Percentiles rank a stretch among this genome's conserved stretches.
phyloP scores from a whole-genome alignment of 2,888 invertebrate species.

The Helobdella robusta region DNA sequence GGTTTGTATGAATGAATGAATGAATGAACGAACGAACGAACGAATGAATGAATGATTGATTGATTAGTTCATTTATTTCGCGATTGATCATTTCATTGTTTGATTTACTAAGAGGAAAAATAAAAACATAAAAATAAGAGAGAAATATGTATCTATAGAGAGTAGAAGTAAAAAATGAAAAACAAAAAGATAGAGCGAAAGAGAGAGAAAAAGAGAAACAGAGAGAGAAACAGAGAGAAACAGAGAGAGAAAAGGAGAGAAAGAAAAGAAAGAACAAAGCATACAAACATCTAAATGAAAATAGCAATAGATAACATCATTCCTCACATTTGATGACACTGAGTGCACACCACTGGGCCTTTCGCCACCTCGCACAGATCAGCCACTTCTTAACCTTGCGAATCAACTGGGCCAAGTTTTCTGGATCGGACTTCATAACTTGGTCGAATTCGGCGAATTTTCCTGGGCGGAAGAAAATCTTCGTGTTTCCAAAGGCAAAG shows the following conservation, averaged over 20 bases:
- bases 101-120: too few relatives aligned
- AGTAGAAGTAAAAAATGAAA: too few relatives aligned
- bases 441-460: conserved; percentile 94
- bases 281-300: not conserved
- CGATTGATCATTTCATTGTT: too few relatives aligned
- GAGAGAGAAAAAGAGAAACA: too few relatives aligned
- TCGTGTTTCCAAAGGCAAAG: conserved; percentile 90
- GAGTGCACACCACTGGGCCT: conserved; percentile 78
- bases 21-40: too few relatives aligned
- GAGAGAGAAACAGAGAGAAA: too few relatives aligned
- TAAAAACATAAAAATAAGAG: too few relatives aligned
- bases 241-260: not conserved
- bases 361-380: conserved; percentile 80
- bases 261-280: not conserved
- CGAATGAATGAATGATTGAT: too few relatives aligned
- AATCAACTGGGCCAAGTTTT: conserved; percentile 73
- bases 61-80: too few relatives aligned
- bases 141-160: too few relatives aligned
- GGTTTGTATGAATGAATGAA: too few relatives aligned
- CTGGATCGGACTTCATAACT: conserved; percentile 90
- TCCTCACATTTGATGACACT: conserved; percentile 83
- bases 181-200: too few relatives aligned
- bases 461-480: conserved; percentile 94
- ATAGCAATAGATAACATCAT: not conserved
- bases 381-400: conserved; percentile 83